Base-by-base conservation (phyloP, 1,140 invertebrate genomes). In the Megalopta genalis region DNA sequence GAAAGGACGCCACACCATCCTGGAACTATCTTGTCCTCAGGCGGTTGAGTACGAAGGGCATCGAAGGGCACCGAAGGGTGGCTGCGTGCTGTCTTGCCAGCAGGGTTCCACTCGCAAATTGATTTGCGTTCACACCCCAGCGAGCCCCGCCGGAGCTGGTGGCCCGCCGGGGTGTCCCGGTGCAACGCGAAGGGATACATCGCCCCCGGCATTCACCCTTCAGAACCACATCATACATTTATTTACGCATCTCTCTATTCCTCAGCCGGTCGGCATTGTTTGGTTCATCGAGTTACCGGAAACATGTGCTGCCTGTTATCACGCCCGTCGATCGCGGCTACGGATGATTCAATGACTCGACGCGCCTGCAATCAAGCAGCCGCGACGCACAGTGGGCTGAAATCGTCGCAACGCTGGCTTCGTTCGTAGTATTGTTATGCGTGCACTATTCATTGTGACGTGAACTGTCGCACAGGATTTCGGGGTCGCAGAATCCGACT, bases 51-150 rank as follows among this genome's bases (percentile, higher is more conserved):
- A 83, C 83, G 81, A 81, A 86, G 80, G 82, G 82, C 75, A 84
- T 39, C 78, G 77, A 87, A 83, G 80, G 82, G 82, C 75, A 84
- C 49, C 78, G 77, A 86, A 83, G 80, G 77, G 84, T 88, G 70
- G 62, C 80, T 65, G 89, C 87, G 86, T 88, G 87, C 86, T 83
- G 81, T 63, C 83, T 68, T 89, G 88, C 84, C 90, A 90, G 87
- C 76, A 68, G 87, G 86, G 88, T 76, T 71, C 87, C 71, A 81
- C 86, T 88, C 81, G 90, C 90, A 93, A 93, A 93, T 93, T 93
- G 92, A 93, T 93, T 93, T 93, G 92, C 91, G 91, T 93, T 93
- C 92, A 93, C 92, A 92, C 92, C 92, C 92, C 84, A 88, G 69
- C 86, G 87, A 78, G 87, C 82, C 86, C 86, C 71, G 64, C 14